phyloP scores from a whole-genome alignment of 35 echinoderm and acorn worm genomes.

The Anneissia japonica region DNA sequence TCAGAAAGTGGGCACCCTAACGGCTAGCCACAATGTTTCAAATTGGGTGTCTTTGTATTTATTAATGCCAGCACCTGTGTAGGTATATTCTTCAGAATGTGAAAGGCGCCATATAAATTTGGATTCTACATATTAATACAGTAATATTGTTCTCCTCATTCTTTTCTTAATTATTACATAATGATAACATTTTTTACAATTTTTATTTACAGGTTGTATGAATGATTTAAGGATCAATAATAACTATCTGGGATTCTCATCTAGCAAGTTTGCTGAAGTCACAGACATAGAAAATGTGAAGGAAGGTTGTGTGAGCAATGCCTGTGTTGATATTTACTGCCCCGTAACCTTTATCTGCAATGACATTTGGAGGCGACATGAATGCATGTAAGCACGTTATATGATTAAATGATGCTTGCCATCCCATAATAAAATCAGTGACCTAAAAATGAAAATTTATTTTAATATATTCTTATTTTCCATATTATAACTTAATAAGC shows the following conservation, averaged over 20 bases:
- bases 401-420: too few species aligned
- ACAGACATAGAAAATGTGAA: conserved; percentile 29
- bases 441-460: too few species aligned
- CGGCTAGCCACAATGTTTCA: too few species aligned
- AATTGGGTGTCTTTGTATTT: too few species aligned
- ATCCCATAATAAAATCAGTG: too few species aligned
- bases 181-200: neutral
- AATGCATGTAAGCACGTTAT: conserved; percentile 78
- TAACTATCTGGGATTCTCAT: conserved; percentile 49
- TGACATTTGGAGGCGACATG: conserved; percentile 55
- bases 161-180: too few species aligned
- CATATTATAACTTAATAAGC: too few species aligned
- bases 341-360: conserved; percentile 47
- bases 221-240: conserved; percentile 84
- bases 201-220: conserved; percentile 66
- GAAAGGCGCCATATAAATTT: neutral
- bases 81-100: neutral
- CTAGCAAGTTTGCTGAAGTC: conserved; percentile 11
- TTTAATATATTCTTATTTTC: too few species aligned
- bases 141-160: too few species aligned
- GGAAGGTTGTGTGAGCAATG: conserved; percentile 66
- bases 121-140: too few species aligned
- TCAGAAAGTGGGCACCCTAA: too few species aligned
- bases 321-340: conserved; percentile 42
- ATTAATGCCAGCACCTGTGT: too few species aligned